These are phyloP conservation scores for Sebastes flavidus DNA, from an alignment of 2,797 vertebrate species.

Conservation along the genomic window DNA sequence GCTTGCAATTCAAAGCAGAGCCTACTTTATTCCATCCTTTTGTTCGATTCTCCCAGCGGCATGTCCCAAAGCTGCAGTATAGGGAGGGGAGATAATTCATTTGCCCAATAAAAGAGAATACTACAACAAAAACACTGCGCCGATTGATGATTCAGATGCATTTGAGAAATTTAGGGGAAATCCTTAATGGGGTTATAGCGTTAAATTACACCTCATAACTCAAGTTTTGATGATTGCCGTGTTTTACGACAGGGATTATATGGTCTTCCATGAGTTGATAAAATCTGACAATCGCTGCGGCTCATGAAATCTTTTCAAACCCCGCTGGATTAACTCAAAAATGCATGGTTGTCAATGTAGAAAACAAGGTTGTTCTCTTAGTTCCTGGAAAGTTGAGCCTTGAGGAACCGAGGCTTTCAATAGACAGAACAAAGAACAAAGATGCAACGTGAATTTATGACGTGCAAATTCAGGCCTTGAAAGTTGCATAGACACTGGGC, in stretches of 20 bases:
- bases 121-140: not conserved
- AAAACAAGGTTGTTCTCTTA: conserved; percentile 19
- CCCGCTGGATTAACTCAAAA: conserved; percentile 27
- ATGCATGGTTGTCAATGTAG: conserved; percentile 13
- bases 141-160: not conserved
- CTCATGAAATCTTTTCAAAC: conserved; percentile 33
- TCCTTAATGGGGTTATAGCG: not conserved
- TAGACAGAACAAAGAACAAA: conserved; percentile 17
- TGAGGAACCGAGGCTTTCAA: conserved; percentile 11
- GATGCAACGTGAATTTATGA: conserved; percentile 8
- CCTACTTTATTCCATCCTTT: not conserved
- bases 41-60: not conserved
- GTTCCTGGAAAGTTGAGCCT: conserved; percentile 33
- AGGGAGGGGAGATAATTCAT: not conserved
- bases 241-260: conserved; percentile 36
- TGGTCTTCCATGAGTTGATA: conserved; percentile 21
- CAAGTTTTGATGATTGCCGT: conserved; percentile 31
- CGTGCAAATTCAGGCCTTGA: not conserved
- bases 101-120: conserved; percentile 11
- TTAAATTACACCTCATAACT: conserved; percentile 19
- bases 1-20: conserved; percentile 18
- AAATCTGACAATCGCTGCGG: conserved; percentile 26
- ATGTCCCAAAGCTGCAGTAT: not conserved
- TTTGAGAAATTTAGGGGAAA: not conserved
- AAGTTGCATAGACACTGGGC: not conserved